These are phyloP conservation scores for Cotesia glomerata DNA, from an alignment of 1,140 invertebrate genomes.

Conservation along the genomic window DNA sequence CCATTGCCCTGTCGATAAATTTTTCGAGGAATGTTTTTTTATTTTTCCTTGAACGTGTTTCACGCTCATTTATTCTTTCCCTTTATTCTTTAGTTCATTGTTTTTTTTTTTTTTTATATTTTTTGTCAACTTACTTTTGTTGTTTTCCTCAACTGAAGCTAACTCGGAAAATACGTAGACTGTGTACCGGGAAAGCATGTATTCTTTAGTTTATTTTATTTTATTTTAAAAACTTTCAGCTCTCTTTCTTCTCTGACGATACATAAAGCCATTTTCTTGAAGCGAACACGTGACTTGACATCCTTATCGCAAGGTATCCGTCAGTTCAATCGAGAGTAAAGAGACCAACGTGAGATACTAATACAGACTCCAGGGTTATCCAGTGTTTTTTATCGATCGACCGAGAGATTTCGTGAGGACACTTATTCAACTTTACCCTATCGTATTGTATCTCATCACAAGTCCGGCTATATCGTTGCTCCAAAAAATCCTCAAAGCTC, in stretches of 20 bases:
- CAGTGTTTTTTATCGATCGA: neutral
- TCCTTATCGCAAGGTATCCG: constrained; percentile 5
- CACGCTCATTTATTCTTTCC: no score
- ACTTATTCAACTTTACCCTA: neutral
- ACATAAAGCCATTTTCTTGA: constrained; percentile 3
- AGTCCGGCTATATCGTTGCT: neutral
- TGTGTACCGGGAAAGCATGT: neutral
- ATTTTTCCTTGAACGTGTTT: no score
- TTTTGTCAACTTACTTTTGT: no score
- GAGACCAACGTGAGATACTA: neutral
- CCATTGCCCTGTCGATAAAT: no score
- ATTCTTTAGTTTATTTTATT: neutral
- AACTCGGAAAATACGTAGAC: no score
- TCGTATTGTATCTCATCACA: neutral
- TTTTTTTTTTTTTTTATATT: no score
- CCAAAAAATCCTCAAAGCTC: no score
- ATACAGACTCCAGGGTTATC: constrained; percentile 1
- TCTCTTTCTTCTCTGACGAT: neutral
- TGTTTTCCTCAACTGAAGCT: no score
- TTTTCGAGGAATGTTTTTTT: no score
- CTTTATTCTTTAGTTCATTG: no score
- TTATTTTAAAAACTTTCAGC: neutral
- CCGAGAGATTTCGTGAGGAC: neutral
- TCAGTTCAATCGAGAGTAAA: constrained; percentile 4
- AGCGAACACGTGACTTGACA: neutral